Base-by-base conservation (phyloP, 2,797 vertebrate species). In the Buceros bicornis region DNA sequence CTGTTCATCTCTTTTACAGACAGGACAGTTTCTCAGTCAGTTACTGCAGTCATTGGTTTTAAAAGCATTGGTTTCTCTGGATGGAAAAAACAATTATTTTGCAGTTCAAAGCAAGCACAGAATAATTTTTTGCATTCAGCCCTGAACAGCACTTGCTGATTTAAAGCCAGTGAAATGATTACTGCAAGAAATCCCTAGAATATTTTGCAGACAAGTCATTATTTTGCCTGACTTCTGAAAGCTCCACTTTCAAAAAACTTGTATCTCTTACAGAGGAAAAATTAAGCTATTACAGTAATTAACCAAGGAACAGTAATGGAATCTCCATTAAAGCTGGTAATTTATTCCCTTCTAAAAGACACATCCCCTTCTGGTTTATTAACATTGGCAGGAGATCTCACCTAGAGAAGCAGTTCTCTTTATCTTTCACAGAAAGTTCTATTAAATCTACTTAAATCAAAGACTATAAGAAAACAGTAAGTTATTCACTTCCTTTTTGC, bases 251-350 rank as follows among this genome's bases (percentile, higher is more conserved):
- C 45, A 40, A 90, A 92, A 93, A 92, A 13, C 5, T 43, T 73
- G 5, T 48, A 24, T 85, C 26, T 57, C 40, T 78, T 50, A 74
- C 16, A 71, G 9, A 61, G 29, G 13, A 83, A 94, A 90, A 88
- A 71, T 43, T 56, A 91, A 93, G 53, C 43, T 81, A 89, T 80
- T 89, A 67, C 15, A 76, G 22, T 77, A 95, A 95, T 95, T 95
- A 95, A 77, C 18, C 43, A 84, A 84, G 57, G 20, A 82, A 79
- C 16, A 82, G n/a, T 53, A 87, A 70, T 33, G 33, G 21, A 92
- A 79, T 78, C 45, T 72, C 24, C 20, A 64, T 97, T 89, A 71
- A 77, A 66, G 40, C 8, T 0, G 0, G 2, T 45, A 91, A 93
- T 65, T 6, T 53, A 51, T 82, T 93, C 11, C 9, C 10, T 91